Conservation (phyloP, 2,888 invertebrate species). For the Chaetoderma sp. region DNA sequence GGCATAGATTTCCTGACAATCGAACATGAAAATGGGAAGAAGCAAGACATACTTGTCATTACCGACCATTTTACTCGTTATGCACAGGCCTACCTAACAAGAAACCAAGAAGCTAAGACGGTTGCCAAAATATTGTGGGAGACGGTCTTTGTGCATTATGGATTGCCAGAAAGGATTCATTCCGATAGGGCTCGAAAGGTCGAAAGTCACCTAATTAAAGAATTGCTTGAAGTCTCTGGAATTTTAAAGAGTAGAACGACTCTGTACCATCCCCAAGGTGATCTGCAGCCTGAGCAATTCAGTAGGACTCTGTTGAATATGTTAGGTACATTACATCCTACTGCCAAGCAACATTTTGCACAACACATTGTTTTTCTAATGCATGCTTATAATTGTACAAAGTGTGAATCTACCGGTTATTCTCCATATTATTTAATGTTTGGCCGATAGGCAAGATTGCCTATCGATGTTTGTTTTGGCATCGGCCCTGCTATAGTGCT, state of each 20-base stretch:
- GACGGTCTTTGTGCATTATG: conserved; percentile 28
- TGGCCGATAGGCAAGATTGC: conserved; percentile 17
- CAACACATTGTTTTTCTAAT: conserved; percentile 13
- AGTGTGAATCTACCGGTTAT: conserved; percentile 24
- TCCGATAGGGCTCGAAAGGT: conserved; percentile 30
- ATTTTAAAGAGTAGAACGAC: conserved; percentile 26
- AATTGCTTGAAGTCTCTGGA: conserved; percentile 21
- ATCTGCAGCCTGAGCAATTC: conserved; percentile 23
- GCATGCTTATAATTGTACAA: conserved; percentile 26
- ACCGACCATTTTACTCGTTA: conserved; percentile 35
- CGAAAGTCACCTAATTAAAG: conserved; percentile 25
- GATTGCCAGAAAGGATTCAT: conserved; percentile 28
- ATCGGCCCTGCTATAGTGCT: not conserved
- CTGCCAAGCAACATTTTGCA: conserved; percentile 23
- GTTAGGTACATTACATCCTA: conserved; percentile 25
- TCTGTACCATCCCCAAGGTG: conserved; percentile 23
- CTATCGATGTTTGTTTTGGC: conserved; percentile 13
- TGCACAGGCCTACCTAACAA: conserved; percentile 24
- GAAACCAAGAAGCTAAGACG: conserved; percentile 27
- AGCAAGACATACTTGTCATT: conserved; percentile 28
- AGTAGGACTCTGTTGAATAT: conserved; percentile 27
- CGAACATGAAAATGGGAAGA: conserved; percentile 23
- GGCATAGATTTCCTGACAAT: conserved; percentile 5
- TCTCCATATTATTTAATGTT: conserved; percentile 28
- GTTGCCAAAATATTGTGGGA: conserved; percentile 32